A percentile compares a stretch with the other conserved stretches of the same genome.
phyloP scores from a whole-genome alignment of 1,140 invertebrate genomes.

The Drosophila cardini region DNA sequence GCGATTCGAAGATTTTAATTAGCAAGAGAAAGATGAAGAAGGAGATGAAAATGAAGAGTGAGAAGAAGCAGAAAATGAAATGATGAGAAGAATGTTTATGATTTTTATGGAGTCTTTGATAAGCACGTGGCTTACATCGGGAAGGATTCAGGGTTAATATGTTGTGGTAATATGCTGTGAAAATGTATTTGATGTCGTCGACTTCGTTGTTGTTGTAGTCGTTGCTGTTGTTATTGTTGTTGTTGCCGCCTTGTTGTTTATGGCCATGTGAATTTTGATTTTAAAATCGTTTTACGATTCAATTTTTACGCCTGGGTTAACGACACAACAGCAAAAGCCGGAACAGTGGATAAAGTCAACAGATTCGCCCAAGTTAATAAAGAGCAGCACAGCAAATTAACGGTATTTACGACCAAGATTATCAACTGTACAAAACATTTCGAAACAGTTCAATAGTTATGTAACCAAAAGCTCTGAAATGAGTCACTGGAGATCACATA shows the following conservation, averaged over 20 bases:
- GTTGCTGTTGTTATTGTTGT: background rate
- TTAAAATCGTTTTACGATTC: slow-evolving; percentile 57
- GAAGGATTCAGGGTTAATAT: slow-evolving; percentile 2
- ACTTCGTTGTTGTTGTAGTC: slow-evolving; percentile 3
- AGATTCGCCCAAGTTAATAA: slow-evolving; percentile 6
- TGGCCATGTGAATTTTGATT: slow-evolving; percentile 55
- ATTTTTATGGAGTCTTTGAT: slow-evolving; percentile 34
- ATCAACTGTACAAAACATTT: background rate
- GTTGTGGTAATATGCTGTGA: slow-evolving; percentile 14
- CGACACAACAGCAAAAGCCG: slow-evolving; percentile 21
- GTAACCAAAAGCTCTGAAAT: no score
- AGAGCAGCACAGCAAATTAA: background rate
- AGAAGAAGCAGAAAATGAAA: background rate
- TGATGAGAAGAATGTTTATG: slow-evolving; percentile 11
- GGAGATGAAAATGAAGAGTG: background rate
- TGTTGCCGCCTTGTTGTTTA: slow-evolving; percentile 42
- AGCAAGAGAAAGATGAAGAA: background rate
- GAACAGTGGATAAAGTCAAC: slow-evolving; percentile 38
- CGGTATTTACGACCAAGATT: background rate
- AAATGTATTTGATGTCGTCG: slow-evolving; percentile 27
- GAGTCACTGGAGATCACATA: no score
- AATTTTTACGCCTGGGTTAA: slow-evolving; percentile 54
- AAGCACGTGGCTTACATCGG: slow-evolving; percentile 27
- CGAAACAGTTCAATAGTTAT: no score
- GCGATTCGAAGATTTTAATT: slow-evolving; percentile 15